These are phyloP conservation scores for Emesis furor DNA, from an alignment of 2,888 invertebrate species.

Conservation along the genomic window DNA sequence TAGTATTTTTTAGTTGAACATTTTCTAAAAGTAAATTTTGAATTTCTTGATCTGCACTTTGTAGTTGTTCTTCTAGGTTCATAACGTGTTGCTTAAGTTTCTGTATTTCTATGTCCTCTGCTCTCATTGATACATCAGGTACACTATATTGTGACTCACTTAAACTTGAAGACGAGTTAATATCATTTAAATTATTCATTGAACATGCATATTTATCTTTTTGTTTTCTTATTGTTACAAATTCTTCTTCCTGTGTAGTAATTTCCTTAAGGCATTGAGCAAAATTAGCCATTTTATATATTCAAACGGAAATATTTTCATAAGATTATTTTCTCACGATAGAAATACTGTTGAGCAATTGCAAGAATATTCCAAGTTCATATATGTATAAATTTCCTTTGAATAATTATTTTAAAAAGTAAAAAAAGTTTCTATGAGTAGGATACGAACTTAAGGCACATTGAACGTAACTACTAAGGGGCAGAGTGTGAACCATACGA, in stretches of 20 bases:
- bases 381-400: no score
- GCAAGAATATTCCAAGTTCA: no score
- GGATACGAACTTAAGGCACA: no score
- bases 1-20: not conserved
- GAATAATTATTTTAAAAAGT: no score
- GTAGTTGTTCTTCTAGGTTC: not conserved
- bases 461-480: no score
- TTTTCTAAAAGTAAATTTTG: conserved; percentile 3
- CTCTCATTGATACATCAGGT: not conserved
- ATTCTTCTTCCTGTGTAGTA: not conserved
- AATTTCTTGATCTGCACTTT: not conserved
- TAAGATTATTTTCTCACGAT: no score
- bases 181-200: conserved; percentile 10
- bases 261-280: not conserved
- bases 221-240: conserved; percentile 14
- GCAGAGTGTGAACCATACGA: no score
- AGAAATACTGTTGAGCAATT: no score
- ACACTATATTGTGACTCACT: not conserved
- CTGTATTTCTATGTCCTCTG: not conserved
- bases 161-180: not conserved
- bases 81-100: not conserved
- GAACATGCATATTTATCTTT: not conserved
- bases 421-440: no score
- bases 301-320: no score
- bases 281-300: not conserved